Conservation (phyloP, 2,113 vertebrate species). For the Elaphurus davidianus region DNA sequence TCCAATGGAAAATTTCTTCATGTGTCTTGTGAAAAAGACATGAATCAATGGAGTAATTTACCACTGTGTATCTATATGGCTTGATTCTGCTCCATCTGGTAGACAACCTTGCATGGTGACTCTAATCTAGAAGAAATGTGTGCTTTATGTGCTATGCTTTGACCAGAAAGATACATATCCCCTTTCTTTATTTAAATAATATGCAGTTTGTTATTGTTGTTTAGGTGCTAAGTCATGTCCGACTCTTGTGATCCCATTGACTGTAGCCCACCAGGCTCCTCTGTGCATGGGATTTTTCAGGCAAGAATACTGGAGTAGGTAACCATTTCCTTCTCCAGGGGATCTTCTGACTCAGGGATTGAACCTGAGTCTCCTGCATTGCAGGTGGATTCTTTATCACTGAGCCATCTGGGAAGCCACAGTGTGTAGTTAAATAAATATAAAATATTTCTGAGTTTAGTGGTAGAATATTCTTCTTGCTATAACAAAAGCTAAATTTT, state of each 20-base stretch:
- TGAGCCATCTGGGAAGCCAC: neutral
- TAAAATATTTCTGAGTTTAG: neutral
- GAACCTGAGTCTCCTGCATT: neutral
- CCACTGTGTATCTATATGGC: neutral
- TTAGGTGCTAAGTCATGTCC: neutral
- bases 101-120: neutral
- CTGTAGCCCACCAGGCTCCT: neutral
- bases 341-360: neutral
- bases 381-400: neutral
- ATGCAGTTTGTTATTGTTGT: neutral
- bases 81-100: neutral
- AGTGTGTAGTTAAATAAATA: neutral
- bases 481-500: neutral
- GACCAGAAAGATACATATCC: neutral
- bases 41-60: neutral
- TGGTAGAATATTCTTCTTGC: neutral
- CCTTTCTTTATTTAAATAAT: neutral
- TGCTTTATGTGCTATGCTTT: neutral
- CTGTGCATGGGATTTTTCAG: neutral
- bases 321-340: neutral
- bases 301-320: neutral
- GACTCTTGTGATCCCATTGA: neutral
- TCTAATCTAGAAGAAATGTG: neutral
- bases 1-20: neutral
- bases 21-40: neutral